Evolutionary conservation across 2,113 vertebrate species (phyloP).

Genomic region (Perca schrenkii): DNA sequence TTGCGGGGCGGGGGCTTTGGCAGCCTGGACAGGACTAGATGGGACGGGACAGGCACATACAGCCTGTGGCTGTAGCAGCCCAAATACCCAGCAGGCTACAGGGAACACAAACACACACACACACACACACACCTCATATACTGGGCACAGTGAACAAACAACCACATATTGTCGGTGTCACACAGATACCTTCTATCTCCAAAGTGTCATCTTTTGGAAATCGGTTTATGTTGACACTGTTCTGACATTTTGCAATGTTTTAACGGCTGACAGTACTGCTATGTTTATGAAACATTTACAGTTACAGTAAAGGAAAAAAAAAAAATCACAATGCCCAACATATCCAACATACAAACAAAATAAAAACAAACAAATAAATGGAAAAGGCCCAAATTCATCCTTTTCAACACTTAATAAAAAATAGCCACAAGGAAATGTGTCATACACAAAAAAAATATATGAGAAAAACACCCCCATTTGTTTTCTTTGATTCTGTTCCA

Average conservation of each 20-base stretch:
- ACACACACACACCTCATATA: constrained; percentile 59
- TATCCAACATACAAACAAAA: constrained; percentile 49
- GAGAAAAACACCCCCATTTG: constrained; percentile 56
- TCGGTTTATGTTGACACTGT: constrained; percentile 43
- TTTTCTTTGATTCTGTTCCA: constrained; percentile 64
- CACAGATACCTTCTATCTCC: constrained; percentile 48
- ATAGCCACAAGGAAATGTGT: constrained; percentile 54
- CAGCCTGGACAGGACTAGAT: constrained; percentile 68
- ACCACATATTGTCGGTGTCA: constrained; percentile 64
- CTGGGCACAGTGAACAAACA: constrained; percentile 55
- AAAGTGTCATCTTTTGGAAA: constrained; percentile 49
- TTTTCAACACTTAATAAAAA: constrained; percentile 45
- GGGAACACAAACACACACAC: constrained; percentile 71
- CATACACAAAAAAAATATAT: constrained; percentile 47
- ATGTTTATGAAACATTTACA: constrained; percentile 44
- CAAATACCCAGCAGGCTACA: constrained; percentile 80
- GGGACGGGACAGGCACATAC: constrained; percentile 72
- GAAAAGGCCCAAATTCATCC: constrained; percentile 52
- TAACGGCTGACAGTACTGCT: constrained; percentile 35
- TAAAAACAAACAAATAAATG: constrained; percentile 57
- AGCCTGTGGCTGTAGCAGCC: constrained; percentile 81
- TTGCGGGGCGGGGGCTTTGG: constrained; percentile 70
- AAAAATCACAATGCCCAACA: constrained; percentile 34
- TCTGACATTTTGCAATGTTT: constrained; percentile 31
- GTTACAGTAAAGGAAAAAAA: constrained; percentile 7